phyloP scores from a whole-genome alignment of 2,888 invertebrate species.

The Melanotus villosus region DNA sequence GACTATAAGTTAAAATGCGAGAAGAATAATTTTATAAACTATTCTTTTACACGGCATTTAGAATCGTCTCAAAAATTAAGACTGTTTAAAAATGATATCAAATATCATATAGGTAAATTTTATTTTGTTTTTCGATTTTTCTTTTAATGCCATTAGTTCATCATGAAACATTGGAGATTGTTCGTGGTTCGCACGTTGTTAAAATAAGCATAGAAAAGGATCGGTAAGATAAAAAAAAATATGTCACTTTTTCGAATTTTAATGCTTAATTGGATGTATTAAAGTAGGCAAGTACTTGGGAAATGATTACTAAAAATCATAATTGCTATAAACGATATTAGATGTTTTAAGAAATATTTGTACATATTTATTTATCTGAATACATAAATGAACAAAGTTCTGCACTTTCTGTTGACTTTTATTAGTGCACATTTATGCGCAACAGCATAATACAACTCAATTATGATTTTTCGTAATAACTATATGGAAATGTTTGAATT shows the following conservation, averaged over 20 bases:
- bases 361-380: slow-evolving; percentile 1
- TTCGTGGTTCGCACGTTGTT: slow-evolving; percentile 41
- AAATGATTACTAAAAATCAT: slow-evolving; percentile 37
- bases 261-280: slow-evolving; percentile 44
- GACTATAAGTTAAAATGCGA: slow-evolving; percentile 55
- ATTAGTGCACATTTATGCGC: slow-evolving; percentile 7
- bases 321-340: slow-evolving; percentile 7
- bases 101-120: slow-evolving; percentile 60
- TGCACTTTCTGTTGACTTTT: slow-evolving; percentile 23
- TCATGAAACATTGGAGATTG: slow-evolving; percentile 46
- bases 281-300: slow-evolving; percentile 37
- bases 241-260: slow-evolving; percentile 38
- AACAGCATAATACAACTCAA: slow-evolving; percentile 12
- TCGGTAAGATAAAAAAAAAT: slow-evolving; percentile 23
- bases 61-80: slow-evolving; percentile 61
- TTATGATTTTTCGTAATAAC: slow-evolving; percentile 48
- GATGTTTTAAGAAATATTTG: background rate
- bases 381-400: background rate
- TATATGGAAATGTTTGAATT: slow-evolving; percentile 58
- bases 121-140: slow-evolving; percentile 52
- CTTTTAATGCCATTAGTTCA: slow-evolving; percentile 18
- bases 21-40: slow-evolving; percentile 61
- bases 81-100: slow-evolving; percentile 64
- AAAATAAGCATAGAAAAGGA: slow-evolving; percentile 37
- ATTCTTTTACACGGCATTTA: slow-evolving; percentile 66